A percentile compares a stretch with the other conserved stretches of the same genome.
These are phyloP conservation scores for Cephalopholis sonnerati DNA, from an alignment of 2,113 vertebrate species.

Conservation along the genomic window DNA sequence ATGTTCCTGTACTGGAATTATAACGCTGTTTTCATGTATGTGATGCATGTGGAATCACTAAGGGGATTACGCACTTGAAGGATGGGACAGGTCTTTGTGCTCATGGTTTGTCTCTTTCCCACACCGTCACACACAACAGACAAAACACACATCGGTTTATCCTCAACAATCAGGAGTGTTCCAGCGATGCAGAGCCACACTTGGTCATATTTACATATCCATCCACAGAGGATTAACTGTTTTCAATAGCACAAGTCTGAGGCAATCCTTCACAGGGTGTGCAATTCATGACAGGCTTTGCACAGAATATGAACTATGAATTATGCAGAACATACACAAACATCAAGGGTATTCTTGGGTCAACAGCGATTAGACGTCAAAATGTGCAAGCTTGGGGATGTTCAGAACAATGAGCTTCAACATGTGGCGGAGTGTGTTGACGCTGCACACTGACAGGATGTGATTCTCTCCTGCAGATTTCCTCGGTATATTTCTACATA, in stretches of 20 bases:
- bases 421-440: constrained; percentile 27
- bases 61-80: constrained; percentile 56
- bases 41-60: constrained; percentile 11
- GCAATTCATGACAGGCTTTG: constrained; percentile 59
- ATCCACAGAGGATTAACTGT: constrained; percentile 69
- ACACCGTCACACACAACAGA: constrained; percentile 65
- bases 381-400: constrained; percentile 39
- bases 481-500: background rate
- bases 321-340: constrained; percentile 63
- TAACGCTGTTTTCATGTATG: constrained; percentile 9
- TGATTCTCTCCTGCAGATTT: constrained; percentile 24
- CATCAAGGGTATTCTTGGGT: constrained; percentile 68
- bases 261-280: constrained; percentile 57
- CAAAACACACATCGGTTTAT: constrained; percentile 52
- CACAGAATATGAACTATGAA: constrained; percentile 56
- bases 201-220: constrained; percentile 69
- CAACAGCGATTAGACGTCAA: constrained; percentile 65
- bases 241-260: constrained; percentile 64
- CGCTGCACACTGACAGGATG: constrained; percentile 9
- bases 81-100: constrained; percentile 41
- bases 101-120: constrained; percentile 41
- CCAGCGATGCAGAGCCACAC: constrained; percentile 45
- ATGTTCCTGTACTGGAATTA: constrained; percentile 22
- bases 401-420: constrained; percentile 54
- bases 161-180: constrained; percentile 49